Conservation (phyloP, 2,888 invertebrate species). For the Drosophila austrosaltans region DNA sequence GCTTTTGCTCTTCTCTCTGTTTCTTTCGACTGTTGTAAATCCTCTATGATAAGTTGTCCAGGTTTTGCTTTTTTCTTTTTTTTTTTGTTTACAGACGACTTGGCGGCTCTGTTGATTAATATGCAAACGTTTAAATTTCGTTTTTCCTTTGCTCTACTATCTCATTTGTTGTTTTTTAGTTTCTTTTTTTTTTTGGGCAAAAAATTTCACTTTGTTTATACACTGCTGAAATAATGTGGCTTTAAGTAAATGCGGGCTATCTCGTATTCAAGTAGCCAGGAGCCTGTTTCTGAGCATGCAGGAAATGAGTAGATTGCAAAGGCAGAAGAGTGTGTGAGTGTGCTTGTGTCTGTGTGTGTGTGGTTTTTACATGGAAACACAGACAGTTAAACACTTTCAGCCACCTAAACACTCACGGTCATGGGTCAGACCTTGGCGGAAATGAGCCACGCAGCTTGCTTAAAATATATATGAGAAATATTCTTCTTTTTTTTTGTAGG, state of each 20-base stretch:
- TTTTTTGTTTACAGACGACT: conserved; percentile 25
- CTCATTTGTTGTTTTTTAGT: conserved; percentile 19
- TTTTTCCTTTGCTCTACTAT: conserved; percentile 41
- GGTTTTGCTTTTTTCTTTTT: conserved; percentile 20
- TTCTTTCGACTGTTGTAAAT: conserved; percentile 51
- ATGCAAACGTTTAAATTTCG: conserved; percentile 77
- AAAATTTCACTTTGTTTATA: conserved; percentile 26
- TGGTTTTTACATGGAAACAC: conserved; percentile 9
- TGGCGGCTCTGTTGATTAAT: conserved; percentile 64
- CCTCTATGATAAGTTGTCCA: conserved; percentile 76
- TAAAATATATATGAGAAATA: conserved; percentile 30
- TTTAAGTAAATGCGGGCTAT: neutral
- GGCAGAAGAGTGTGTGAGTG: conserved; percentile 9
- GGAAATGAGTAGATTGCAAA: conserved; percentile 64
- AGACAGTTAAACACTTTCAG: conserved; percentile 23
- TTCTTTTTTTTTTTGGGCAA: conserved; percentile 35
- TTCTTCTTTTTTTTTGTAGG: neutral
- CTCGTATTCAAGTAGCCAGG: neutral
- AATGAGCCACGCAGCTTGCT: conserved; percentile 43
- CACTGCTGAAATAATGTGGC: conserved; percentile 6
- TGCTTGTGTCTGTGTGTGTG: neutral
- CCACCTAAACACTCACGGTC: conserved; percentile 22
- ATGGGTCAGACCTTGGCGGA: conserved; percentile 34
- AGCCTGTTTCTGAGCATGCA: conserved; percentile 26
- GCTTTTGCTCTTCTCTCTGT: conserved; percentile 21